phyloP scores from a whole-genome alignment of 2,888 invertebrate genomes.

The Sinhomidia bicolor region DNA sequence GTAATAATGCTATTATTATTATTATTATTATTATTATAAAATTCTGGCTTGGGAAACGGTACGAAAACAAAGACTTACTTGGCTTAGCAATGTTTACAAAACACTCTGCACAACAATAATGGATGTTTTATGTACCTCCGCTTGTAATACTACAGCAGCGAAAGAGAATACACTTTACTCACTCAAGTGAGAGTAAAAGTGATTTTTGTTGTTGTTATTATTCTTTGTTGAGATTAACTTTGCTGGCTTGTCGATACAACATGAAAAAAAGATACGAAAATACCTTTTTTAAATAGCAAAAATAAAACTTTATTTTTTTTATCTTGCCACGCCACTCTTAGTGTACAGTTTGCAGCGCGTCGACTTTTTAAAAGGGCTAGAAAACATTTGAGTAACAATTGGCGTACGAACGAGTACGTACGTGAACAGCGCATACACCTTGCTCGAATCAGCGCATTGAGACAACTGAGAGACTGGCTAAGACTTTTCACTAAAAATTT shows the following conservation, averaged over 20 bases:
- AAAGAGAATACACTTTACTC: background rate
- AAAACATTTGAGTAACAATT: conserved; percentile 2
- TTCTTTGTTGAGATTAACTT: conserved; percentile 21
- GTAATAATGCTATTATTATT: no score
- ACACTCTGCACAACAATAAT: conserved; percentile 11
- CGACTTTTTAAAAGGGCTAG: background rate
- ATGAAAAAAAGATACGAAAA: background rate
- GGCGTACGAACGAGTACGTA: background rate
- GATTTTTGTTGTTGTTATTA: conserved; percentile 28
- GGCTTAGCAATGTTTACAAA: background rate
- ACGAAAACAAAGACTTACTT: background rate
- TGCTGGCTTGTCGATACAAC: conserved; percentile 5
- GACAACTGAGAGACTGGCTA: conserved; percentile 59
- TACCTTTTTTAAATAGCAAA: conserved; percentile 9
- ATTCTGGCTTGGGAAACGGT: background rate
- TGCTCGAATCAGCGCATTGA: conserved; percentile 61
- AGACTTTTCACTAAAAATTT: conserved; percentile 54
- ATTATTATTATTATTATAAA: no score
- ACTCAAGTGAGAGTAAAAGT: conserved; percentile 66
- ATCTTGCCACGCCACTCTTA: conserved; percentile 1
- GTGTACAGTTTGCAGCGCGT: background rate
- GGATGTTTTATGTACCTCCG: background rate
- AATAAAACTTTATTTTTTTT: background rate
- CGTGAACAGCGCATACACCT: conserved; percentile 51
- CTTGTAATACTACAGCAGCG: background rate